A percentile compares a stretch with the other conserved stretches of the same genome.
phyloP scores from a whole-genome alignment of 2,113 vertebrate species.

The Oreocharis arfaki region DNA sequence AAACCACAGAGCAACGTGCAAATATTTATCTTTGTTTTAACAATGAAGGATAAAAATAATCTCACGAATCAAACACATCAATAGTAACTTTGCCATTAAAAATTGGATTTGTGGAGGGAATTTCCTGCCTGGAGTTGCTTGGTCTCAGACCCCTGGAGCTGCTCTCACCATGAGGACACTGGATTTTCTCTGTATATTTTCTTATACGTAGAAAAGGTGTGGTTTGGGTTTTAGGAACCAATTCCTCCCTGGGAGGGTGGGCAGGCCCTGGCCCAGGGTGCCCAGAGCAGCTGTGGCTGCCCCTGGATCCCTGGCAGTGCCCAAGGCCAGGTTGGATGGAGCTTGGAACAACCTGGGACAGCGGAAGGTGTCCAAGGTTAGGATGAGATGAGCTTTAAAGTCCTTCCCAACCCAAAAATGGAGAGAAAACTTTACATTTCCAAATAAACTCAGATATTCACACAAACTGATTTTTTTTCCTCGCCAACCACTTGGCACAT shows the following conservation, averaged over 20 bases:
- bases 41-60: neutral
- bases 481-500: neutral
- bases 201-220: neutral
- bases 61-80: neutral
- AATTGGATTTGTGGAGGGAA: neutral
- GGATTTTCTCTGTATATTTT: neutral
- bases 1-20: neutral
- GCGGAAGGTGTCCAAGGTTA: fast-evolving
- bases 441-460: neutral
- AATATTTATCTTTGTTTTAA: neutral
- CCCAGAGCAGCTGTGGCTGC: neutral
- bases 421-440: neutral
- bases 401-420: neutral
- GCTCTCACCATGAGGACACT: fast-evolving
- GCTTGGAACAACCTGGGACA: neutral
- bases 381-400: neutral
- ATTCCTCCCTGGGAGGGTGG: neutral
- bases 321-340: neutral
- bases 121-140: neutral
- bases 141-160: neutral
- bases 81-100: neutral
- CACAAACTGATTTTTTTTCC: neutral
- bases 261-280: neutral
- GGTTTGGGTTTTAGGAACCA: neutral
- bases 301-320: neutral